Evolutionary conservation across 2,113 vertebrate genomes (phyloP).

Genomic region (Phalacrocorax aristotelis): DNA sequence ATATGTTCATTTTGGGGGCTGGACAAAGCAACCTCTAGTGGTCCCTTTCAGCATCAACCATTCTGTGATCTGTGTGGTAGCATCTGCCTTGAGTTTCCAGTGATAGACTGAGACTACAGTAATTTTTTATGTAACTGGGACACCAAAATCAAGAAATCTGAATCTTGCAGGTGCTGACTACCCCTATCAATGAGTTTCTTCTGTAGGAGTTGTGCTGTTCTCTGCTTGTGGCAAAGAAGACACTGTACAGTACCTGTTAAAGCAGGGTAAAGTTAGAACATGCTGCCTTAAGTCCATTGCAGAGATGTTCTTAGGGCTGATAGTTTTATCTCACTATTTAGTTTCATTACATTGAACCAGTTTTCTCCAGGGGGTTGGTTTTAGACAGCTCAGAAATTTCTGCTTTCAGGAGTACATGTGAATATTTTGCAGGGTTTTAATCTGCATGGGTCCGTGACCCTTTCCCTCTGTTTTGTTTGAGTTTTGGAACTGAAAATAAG

Average conservation of each 20-base stretch:
- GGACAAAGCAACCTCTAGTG: neutral
- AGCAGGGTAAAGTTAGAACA: neutral
- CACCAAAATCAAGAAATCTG: neutral
- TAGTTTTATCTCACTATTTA: neutral
- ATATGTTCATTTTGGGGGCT: neutral
- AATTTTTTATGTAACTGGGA: neutral
- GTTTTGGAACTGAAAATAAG: slow-evolving; percentile 6
- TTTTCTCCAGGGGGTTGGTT: neutral
- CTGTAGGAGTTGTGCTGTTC: neutral
- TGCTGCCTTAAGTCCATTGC: neutral
- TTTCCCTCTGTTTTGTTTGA: neutral
- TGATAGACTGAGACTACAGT: neutral
- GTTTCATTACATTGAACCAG: neutral
- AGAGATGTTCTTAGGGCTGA: neutral
- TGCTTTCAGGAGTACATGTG: neutral
- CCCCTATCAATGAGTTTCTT: neutral
- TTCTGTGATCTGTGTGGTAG: neutral
- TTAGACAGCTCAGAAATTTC: neutral
- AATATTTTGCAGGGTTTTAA: neutral
- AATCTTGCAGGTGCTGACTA: neutral
- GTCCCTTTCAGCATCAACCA: neutral
- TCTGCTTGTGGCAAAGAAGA: neutral
- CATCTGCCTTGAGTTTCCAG: neutral
- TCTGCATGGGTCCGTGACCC: neutral
- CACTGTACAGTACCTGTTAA: neutral